phyloP scores from a whole-genome alignment of 23 tunicate genomes.

The Trididemnum miniatum region DNA sequence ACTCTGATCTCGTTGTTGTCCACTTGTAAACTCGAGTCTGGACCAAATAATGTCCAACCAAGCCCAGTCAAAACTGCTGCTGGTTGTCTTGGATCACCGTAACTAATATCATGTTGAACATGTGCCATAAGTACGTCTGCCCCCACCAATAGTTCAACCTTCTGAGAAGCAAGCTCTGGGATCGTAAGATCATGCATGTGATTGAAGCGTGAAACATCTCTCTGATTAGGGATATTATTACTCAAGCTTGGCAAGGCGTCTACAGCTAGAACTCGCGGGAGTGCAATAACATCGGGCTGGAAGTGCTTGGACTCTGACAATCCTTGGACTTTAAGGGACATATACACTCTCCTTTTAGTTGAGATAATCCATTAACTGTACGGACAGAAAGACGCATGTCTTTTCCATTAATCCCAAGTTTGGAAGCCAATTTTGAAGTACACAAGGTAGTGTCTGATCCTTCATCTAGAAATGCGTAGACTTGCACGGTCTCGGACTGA shows the following conservation, averaged over 20 bases:
- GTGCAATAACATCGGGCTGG: background rate
- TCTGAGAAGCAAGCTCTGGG: background rate
- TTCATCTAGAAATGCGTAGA: background rate
- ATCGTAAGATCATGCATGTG: background rate
- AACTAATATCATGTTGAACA: background rate
- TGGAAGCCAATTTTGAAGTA: background rate
- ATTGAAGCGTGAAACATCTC: background rate
- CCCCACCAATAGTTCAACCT: too few relatives aligned
- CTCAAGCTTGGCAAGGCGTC: background rate
- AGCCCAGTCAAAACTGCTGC: background rate
- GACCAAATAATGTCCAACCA: background rate
- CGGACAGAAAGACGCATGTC: background rate
- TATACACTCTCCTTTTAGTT: background rate
- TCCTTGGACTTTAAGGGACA: background rate
- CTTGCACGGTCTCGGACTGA: background rate
- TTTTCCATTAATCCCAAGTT: background rate
- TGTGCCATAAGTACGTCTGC: too few relatives aligned
- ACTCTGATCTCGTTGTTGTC: background rate
- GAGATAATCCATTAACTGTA: background rate
- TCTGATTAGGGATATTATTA: background rate
- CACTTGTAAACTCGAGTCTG: background rate
- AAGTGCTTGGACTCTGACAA: background rate
- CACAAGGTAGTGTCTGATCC: background rate
- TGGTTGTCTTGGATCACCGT: background rate
- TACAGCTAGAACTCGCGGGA: background rate